phyloP scores from a whole-genome alignment of 2,113 vertebrate species.

The Oncorhynchus tshawytscha region DNA sequence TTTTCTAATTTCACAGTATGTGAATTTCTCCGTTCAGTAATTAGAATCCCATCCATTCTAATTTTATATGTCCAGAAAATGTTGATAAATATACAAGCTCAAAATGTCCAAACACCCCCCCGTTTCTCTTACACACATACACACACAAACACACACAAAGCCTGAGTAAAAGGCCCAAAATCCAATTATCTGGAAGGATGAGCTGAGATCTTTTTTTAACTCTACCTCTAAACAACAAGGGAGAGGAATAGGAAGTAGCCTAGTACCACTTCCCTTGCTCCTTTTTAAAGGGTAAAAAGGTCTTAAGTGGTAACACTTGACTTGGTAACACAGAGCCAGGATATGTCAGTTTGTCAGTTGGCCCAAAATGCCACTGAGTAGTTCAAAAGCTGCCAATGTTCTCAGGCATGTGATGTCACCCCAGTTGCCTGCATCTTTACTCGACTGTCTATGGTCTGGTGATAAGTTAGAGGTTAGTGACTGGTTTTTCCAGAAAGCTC shows the following conservation, averaged over 20 bases:
- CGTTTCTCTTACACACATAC: neutral
- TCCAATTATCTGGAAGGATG: conserved; percentile 55
- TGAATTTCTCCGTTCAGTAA: conserved; percentile 75
- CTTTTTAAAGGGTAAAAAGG: neutral
- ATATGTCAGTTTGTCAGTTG: neutral
- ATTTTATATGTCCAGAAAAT: conserved; percentile 68
- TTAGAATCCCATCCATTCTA: conserved; percentile 72
- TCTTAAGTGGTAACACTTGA: neutral
- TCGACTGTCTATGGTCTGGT: neutral
- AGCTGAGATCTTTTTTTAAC: conserved; percentile 24
- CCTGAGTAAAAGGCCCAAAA: conserved; percentile 31
- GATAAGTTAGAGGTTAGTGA: neutral
- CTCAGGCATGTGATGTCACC: neutral
- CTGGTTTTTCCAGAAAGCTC: neutral
- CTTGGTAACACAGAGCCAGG: neutral
- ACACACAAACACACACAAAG: conserved; percentile 36
- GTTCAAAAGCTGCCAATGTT: neutral
- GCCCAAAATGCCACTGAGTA: neutral
- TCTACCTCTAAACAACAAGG: neutral
- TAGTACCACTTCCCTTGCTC: neutral
- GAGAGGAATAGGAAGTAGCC: conserved; percentile 27
- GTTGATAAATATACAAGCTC: conserved; percentile 50
- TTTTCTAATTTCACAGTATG: conserved; percentile 77
- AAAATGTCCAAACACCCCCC: conserved; percentile 7
- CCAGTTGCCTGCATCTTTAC: neutral